Percentiles rank a stretch among this genome's conserved stretches.
phyloP scores from a whole-genome alignment of 2,888 invertebrate species.

The Philhelius pedissequus region DNA sequence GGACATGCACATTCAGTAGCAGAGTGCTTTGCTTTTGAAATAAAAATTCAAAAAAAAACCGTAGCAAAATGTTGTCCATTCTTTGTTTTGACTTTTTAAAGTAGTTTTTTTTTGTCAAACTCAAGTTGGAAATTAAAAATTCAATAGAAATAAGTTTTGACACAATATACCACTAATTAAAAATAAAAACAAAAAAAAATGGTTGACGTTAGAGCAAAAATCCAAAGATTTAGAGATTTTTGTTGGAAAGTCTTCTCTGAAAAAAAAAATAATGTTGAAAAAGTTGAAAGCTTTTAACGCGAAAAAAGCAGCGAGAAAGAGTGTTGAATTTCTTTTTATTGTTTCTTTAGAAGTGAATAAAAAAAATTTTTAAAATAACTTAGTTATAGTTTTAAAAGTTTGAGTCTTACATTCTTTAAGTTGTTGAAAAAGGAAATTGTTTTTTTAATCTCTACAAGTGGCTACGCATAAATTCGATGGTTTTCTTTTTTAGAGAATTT shows the following conservation, averaged over 20 bases:
- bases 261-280: neutral
- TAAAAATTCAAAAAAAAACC: no score
- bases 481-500: no score
- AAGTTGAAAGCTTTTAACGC: neutral
- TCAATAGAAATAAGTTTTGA: slow-evolving; percentile 66
- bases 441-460: no score
- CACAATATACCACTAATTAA: slow-evolving; percentile 67
- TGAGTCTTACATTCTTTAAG: no score
- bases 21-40: slow-evolving; percentile 28
- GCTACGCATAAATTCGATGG: no score
- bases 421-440: no score
- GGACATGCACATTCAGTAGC: slow-evolving; percentile 56
- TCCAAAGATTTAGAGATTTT: neutral
- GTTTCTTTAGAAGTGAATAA: neutral
- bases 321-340: neutral
- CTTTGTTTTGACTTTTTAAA: slow-evolving; percentile 33
- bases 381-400: neutral
- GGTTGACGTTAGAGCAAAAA: neutral
- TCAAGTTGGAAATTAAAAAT: slow-evolving; percentile 66
- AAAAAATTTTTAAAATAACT: neutral
- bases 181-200: slow-evolving; percentile 20
- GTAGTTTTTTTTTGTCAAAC: slow-evolving; percentile 19
- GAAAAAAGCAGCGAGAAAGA: neutral
- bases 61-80: slow-evolving; percentile 53
- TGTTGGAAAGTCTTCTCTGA: neutral